Percentiles rank a stretch among this genome's conserved stretches.
These are phyloP conservation scores for Polyergus mexicanus DNA, from an alignment of 1,140 invertebrate genomes.

Conservation along the genomic window DNA sequence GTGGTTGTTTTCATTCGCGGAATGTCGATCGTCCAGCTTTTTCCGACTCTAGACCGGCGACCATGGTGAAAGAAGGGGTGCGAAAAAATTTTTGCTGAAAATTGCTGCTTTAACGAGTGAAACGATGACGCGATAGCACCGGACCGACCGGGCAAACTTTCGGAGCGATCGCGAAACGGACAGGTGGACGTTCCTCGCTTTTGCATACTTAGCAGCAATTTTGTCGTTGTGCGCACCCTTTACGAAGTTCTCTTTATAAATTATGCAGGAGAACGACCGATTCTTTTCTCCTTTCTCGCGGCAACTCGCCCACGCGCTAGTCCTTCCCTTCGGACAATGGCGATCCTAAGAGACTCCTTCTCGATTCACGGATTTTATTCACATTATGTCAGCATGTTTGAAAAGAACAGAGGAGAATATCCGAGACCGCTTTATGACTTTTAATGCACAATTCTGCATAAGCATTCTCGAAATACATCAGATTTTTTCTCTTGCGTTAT, in stretches of 20 bases:
- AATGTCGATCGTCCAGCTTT: conserved; percentile 11
- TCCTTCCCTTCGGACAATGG: conserved; percentile 31
- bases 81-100: conserved; percentile 38
- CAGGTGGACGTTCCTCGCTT: not conserved
- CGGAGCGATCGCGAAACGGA: conserved; percentile 15
- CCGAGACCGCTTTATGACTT: not conserved
- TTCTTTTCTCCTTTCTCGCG: conserved; percentile 26
- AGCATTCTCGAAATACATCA: not conserved
- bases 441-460: not conserved
- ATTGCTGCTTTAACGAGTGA: conserved; percentile 29
- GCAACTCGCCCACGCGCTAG: conserved; percentile 23
- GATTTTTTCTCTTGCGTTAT: not conserved
- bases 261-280: conserved; percentile 30
- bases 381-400: conserved; percentile 40
- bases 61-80: conserved; percentile 13
- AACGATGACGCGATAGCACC: conserved; percentile 1
- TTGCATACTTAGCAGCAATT: conserved; percentile 59
- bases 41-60: not conserved
- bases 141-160: conserved; percentile 4
- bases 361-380: conserved; percentile 25
- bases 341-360: conserved; percentile 33
- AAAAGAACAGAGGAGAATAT: not conserved
- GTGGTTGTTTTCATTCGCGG: conserved; percentile 24
- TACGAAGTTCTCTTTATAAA: conserved; percentile 49
- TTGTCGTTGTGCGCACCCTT: conserved; percentile 6